A percentile compares a stretch with the other conserved stretches of the same genome.
These are phyloP conservation scores for Anoplolepis gracilipes DNA, from an alignment of 1,140 invertebrate species.

Conservation along the genomic window DNA sequence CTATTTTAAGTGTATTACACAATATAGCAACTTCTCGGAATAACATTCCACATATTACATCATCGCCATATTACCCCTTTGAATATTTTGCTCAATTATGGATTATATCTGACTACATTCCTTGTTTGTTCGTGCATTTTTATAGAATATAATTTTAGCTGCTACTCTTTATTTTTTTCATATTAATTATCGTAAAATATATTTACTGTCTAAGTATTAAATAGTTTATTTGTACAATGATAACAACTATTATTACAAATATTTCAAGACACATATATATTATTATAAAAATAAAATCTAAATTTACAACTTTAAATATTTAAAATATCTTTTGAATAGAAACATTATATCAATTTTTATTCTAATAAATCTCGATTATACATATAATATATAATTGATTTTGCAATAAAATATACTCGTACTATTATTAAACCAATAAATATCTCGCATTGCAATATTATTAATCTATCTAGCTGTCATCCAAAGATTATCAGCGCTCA, in stretches of 20 bases:
- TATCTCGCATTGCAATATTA: neutral
- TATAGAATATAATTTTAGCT: neutral
- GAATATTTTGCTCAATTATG: conserved; percentile 17
- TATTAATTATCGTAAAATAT: neutral
- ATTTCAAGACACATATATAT: neutral
- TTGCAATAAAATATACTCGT: neutral
- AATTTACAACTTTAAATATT: neutral
- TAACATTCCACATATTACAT: conserved; percentile 63
- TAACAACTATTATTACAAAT: neutral
- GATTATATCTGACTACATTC: neutral
- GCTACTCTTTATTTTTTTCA: neutral
- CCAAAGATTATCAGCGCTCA: neutral
- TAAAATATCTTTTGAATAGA: neutral
- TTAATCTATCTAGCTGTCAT: neutral
- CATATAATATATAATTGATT: neutral
- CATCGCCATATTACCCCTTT: conserved; percentile 43
- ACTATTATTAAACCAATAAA: neutral
- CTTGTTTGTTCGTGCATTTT: conserved; percentile 19
- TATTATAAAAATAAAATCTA: neutral
- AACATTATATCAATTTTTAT: neutral
- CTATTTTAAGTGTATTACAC: conserved; percentile 63
- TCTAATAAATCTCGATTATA: neutral
- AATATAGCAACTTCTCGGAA: conserved; percentile 58
- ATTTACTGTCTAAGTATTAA: neutral
- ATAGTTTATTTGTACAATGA: neutral